Conservation (phyloP, 2,797 vertebrate species). For the Siniperca scherzeri region DNA sequence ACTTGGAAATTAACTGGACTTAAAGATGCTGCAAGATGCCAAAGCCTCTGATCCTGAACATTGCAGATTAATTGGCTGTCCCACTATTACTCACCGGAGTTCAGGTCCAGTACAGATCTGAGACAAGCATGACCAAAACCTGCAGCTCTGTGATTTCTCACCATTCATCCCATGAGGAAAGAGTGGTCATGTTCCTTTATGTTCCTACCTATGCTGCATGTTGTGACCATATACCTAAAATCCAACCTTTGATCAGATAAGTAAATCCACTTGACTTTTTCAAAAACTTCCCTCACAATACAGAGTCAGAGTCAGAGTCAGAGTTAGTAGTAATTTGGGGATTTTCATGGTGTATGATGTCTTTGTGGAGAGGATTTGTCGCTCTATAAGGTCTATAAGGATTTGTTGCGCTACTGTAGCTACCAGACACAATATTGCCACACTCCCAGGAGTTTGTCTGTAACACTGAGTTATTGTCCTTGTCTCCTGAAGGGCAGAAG, state of each 20-base stretch:
- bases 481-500: constrained; percentile 61
- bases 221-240: not conserved
- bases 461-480: constrained; percentile 56
- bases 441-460: constrained; percentile 44
- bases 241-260: constrained; percentile 6
- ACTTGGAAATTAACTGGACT: not conserved
- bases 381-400: constrained; percentile 37
- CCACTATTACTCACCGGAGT: not conserved
- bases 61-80: not conserved
- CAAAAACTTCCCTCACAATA: not conserved
- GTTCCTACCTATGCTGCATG: not conserved
- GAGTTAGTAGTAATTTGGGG: constrained; percentile 2
- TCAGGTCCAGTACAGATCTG: not conserved
- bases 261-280: constrained; percentile 30
- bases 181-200: not conserved
- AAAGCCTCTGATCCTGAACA: not conserved
- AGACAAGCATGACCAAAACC: not conserved
- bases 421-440: constrained; percentile 19
- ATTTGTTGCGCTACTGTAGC: constrained; percentile 37
- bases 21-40: not conserved
- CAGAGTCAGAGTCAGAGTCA: not conserved
- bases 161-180: not conserved
- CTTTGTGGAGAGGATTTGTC: constrained; percentile 42
- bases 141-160: not conserved
- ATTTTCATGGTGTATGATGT: not conserved